Evolutionary conservation across 2,113 vertebrate species (phyloP), one percentile per base, ranked within the genome.

Genomic region (Genyomyrus donnyi): DNA sequence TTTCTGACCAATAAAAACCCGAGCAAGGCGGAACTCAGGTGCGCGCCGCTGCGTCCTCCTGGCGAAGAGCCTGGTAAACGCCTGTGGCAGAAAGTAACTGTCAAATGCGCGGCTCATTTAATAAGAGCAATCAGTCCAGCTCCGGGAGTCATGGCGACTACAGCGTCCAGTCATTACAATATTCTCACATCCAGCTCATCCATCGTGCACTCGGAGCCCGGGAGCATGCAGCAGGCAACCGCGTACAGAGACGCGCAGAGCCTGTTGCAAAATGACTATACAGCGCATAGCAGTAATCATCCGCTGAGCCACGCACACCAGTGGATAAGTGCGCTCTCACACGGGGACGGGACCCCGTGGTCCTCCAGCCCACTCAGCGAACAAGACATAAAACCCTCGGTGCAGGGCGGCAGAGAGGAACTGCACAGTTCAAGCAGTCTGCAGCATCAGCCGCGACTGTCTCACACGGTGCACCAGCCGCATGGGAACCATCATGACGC

Each of bases 151-250:
- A 98, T 98, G 98, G 98, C 98, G 96, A 98, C 98, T 95, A 96
- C 98, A 96, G 97, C 98, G 96, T 98, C 98, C 96, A 98, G 98
- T 97, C 98, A 98, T 96, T 98, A 98, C 96, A 97, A 97, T 96
- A 96, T 98, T 94, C 97, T 98, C 94, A 96, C 95, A 94, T 96
- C 97, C 95, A 96, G 97, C 96, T 97, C 97, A 95, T 96, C 97
- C 94, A 96, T 96, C 94, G 95, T 96, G 94, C 97, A 97, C 95
- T 95, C 97, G 93, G 98, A 98, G 95, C 96, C 97, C 95, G 94
- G 97, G 96, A 95, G 97, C 96, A 96, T 97, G 97, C 97, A 98
- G 98, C 97, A 96, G 96, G 94, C 97, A 95, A 94, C 97, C 94
- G 94, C 96, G 95, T 97, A 97, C 97, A 96, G 97, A 97, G 97